Base-by-base conservation (phyloP, 2,113 vertebrate genomes). In the Dissostichus mawsoni region DNA sequence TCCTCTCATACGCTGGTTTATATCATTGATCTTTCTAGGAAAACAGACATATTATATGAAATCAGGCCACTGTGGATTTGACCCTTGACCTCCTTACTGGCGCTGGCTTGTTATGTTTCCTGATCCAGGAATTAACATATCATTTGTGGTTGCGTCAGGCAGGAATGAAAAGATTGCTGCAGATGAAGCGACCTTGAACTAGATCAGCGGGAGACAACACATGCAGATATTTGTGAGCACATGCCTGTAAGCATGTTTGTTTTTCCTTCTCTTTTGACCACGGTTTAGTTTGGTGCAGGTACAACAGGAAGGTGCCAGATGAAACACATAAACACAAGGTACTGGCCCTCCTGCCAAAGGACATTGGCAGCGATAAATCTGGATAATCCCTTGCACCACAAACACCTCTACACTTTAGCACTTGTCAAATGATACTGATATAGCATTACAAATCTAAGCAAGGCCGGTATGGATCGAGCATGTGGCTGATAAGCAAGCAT, bases 271-370 rank as follows among this genome's bases (percentile, higher is more conserved):
- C 25, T 52, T 78, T 48, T 63, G 29, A 70, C 16, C 29, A n/a
- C 11, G 20, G 45, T 74, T 25, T 59, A 41, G 45, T 61, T 81
- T 33, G 69, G 56, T 76, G 41, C 58, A 71, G 68, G 68, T 81
- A 64, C 33, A 48, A 50, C 53, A 64, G 25, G 3, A 67, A 57
- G 59, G 25, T 77, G 56, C 53, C 50, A 51, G 61, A 75, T 63
- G 11, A 82, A 78, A 56, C 45, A 36, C 25, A 63, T 41, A 86
- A 76, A 67, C 25, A 69, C 41, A 70, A 11, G 9, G 29, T 17
- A 14, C 68, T 87, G 86, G 80, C 80, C 47, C 45, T 68, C 36
- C 20, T 85, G 87, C 83, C 65, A 87, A 83, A 87, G 78, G 81
- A 71, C 78, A 51, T 18, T 75, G 84, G 69, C 76, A 63, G 69